A percentile compares a stretch with the other conserved stretches of the same genome.
Evolutionary conservation across 2,113 vertebrate species (phyloP).

Genomic region (Colius striatus): DNA sequence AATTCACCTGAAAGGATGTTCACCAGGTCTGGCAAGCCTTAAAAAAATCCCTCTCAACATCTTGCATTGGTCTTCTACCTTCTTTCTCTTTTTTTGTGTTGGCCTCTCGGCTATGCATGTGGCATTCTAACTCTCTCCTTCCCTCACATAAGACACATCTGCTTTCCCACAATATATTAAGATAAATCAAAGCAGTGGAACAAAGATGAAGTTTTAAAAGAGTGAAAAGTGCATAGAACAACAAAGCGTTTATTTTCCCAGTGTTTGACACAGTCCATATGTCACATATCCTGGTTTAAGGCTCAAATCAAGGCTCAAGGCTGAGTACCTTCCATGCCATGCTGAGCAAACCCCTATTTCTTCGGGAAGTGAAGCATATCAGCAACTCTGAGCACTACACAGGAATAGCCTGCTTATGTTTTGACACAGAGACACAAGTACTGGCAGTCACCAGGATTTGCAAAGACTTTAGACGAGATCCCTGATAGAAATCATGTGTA

Average conservation of each 20-base stretch:
- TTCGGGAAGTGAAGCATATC: background rate
- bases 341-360: background rate
- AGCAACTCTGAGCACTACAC: background rate
- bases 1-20: background rate
- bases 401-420: background rate
- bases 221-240: slow-evolving; percentile 4
- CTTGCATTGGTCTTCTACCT: background rate
- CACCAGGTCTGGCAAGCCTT: background rate
- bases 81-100: background rate
- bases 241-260: slow-evolving; percentile 32
- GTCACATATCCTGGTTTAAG: slow-evolving; percentile 12
- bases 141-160: background rate
- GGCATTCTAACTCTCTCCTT: background rate
- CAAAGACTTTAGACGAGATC: background rate
- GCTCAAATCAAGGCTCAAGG: background rate
- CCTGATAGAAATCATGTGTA: background rate
- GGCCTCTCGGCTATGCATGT: background rate
- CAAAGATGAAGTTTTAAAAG: slow-evolving; percentile 43
- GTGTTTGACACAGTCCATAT: slow-evolving; percentile 54
- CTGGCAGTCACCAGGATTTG: background rate
- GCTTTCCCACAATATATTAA: slow-evolving; percentile 4
- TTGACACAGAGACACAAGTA: background rate
- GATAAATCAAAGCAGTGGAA: slow-evolving; percentile 28
- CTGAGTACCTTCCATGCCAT: background rate
- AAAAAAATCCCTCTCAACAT: rapidly evolving